Percentiles rank a stretch among this genome's conserved stretches.
Evolutionary conservation across 2,113 vertebrate species (phyloP).

Genomic region (Progne subis): DNA sequence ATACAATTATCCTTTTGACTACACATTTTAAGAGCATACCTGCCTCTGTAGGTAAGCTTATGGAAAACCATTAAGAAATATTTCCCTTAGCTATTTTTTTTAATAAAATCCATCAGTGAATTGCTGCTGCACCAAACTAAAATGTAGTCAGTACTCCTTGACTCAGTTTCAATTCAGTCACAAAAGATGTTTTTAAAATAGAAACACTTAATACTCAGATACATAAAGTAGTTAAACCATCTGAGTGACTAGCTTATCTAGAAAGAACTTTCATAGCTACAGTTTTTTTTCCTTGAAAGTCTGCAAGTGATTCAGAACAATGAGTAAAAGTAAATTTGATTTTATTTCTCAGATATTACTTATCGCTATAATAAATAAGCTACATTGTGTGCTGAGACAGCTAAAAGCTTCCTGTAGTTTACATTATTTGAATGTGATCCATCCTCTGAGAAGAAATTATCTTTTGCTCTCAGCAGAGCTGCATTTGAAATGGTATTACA

Average conservation of each 20-base stretch:
- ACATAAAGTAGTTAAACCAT: not conserved
- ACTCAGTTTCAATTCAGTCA: not conserved
- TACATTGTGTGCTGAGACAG: not conserved
- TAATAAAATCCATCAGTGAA: not conserved
- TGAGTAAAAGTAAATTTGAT: not conserved
- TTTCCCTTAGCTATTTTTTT: not conserved
- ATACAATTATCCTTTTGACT: not conserved
- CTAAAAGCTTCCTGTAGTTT: not conserved
- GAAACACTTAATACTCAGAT: not conserved
- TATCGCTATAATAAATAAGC: not conserved
- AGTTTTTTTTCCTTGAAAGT: not conserved
- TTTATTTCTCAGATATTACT: not conserved
- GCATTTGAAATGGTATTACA: not conserved
- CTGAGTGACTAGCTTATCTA: not conserved
- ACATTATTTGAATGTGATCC: not conserved
- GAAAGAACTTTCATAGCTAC: not conserved
- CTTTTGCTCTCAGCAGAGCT: not conserved
- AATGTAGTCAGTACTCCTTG: not conserved
- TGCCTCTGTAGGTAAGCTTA: not conserved
- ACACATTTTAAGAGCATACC: not conserved
- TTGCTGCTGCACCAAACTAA: not conserved
- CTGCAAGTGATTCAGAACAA: not conserved
- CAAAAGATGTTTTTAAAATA: slow-evolving; percentile 14
- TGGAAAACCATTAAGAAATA: not conserved
- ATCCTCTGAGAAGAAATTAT: not conserved